A percentile compares a stretch with the other conserved stretches of the same genome.
Conservation (phyloP, 1,140 invertebrate genomes). For the Heterodera schachtii region DNA sequence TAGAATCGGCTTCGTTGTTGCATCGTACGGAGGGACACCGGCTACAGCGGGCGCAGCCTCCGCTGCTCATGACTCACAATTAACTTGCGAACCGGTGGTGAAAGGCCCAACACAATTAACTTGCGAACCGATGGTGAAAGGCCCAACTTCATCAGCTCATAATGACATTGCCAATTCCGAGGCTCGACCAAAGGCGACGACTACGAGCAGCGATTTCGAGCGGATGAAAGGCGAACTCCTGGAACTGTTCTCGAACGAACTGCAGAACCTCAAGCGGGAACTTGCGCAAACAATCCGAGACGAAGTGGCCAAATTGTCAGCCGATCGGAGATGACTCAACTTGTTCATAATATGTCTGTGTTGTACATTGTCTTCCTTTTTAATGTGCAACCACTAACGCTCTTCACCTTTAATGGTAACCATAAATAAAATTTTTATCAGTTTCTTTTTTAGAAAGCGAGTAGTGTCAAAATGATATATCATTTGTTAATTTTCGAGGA, state of each 20-base stretch:
- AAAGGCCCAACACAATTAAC: background rate
- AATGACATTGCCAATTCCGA: background rate
- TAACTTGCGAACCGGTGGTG: too few species aligned
- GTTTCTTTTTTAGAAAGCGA: too few species aligned
- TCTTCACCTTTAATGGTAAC: too few species aligned
- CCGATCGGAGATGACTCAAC: conserved; percentile 11
- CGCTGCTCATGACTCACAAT: background rate
- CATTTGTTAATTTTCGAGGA: too few species aligned
- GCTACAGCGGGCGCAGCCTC: background rate
- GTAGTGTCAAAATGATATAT: too few species aligned
- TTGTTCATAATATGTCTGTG: too few species aligned
- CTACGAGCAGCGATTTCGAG: conserved; percentile 4
- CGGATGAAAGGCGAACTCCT: conserved; percentile 21
- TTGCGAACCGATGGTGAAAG: background rate
- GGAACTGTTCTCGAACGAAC: conserved; percentile 7
- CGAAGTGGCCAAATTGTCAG: conserved; percentile 13
- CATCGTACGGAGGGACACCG: background rate
- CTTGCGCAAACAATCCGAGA: conserved; percentile 6
- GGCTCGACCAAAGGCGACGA: conserved; percentile 1
- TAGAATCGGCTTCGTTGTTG: background rate
- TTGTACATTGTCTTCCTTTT: too few species aligned
- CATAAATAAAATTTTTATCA: too few species aligned
- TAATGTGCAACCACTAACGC: too few species aligned
- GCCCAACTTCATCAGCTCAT: background rate
- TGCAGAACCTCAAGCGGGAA: conserved; percentile 8